phyloP scores from a whole-genome alignment of 2,113 vertebrate genomes.

The Amphilophus citrinellus region DNA sequence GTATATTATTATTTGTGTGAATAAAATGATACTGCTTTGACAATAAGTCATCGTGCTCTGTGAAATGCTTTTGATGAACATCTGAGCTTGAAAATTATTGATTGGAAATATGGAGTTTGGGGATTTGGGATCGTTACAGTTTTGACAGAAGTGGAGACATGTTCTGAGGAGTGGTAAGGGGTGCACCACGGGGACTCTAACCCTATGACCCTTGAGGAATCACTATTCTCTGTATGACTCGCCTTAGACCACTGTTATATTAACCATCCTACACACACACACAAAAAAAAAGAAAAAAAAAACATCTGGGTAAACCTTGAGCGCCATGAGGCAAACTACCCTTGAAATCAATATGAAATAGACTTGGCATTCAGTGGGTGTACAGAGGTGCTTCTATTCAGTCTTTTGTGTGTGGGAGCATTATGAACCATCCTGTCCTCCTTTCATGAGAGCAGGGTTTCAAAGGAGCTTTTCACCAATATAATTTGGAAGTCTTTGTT shows the following conservation, averaged over 20 bases:
- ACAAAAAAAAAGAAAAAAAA: not conserved
- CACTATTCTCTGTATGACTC: not conserved
- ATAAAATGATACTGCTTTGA: constrained; percentile 62
- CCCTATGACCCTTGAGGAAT: too few species aligned
- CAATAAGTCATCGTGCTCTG: not conserved
- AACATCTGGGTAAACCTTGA: not conserved
- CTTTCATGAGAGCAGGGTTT: not conserved
- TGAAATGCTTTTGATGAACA: not conserved
- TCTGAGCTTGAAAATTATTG: too few species aligned
- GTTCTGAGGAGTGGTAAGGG: not conserved
- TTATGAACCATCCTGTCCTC: not conserved
- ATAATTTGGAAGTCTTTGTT: not conserved
- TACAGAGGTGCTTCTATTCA: not conserved
- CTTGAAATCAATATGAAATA: not conserved
- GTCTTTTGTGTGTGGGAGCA: not conserved
- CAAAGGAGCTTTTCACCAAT: constrained; percentile 3
- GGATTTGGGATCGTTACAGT: not conserved
- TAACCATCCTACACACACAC: not conserved
- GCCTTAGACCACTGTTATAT: not conserved
- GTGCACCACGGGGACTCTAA: too few species aligned
- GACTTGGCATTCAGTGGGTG: not conserved
- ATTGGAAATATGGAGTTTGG: not conserved
- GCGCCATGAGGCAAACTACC: not conserved
- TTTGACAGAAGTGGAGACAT: not conserved
- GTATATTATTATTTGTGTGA: constrained; percentile 61